Base-by-base conservation (phyloP, 2,797 vertebrate species). In the Apogon talboti region DNA sequence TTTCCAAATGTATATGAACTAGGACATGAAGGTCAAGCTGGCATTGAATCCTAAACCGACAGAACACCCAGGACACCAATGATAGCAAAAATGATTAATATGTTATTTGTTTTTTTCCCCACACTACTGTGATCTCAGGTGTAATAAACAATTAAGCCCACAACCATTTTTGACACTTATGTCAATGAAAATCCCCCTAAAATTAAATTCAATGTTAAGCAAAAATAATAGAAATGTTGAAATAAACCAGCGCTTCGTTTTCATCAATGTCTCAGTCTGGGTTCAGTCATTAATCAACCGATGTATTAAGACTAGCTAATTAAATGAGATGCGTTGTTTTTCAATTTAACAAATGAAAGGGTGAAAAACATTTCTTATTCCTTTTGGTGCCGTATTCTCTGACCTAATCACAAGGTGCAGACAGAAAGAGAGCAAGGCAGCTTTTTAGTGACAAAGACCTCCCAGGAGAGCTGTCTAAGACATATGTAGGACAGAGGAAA, bases 401-500 rank as follows among this genome's bases (percentile, higher is more conserved):
- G 78, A 87, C 83, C 88, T 71, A 52, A 81, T 87, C 86, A 83
- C 16, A 60, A 44, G 57, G 59, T 57, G 75, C 58, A 73, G 86
- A 87, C 76, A 86, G 81, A 88, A 85, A 70, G 70, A 64, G 81
- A 90, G 71, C 88, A 45, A 46, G 70, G 59, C 50, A 62, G 43
- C 77, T 76, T 86, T 78, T 78, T 68, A 63, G 84, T 79, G 85
- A 88, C 83, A 84, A 91, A 88, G 79, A 59, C 53, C 48, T 85
- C 89, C 81, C 78, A 47, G 41, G 82, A 79, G 87, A 81, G 70
- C 44, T 42, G 81, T 72, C 66, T 43, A 49, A 87, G 86, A 86
- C 85, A 85, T 82, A 92, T 91, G 87, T 93, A 87, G 90, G 90
- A 88, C 90, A 90, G 81, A 90, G 78, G 58, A 78, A 51, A 65